Percentiles rank a stretch among this genome's conserved stretches.
Conservation (phyloP, 2,888 invertebrate genomes). For the Hydraecia micacea region DNA sequence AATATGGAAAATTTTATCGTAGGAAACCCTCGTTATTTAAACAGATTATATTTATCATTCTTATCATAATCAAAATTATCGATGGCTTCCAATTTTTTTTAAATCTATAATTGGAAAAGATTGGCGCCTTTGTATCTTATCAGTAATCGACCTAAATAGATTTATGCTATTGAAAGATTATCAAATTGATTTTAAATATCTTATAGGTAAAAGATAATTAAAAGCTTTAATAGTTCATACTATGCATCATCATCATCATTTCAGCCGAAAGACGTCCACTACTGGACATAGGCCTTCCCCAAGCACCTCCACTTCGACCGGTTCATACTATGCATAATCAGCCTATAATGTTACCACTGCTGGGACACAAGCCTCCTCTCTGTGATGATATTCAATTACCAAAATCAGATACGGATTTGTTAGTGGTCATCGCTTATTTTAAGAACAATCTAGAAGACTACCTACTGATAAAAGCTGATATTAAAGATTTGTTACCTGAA, state of each 20-base stretch:
- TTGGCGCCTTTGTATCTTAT: constrained; percentile 37
- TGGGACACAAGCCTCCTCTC: background rate
- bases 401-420: constrained; percentile 22
- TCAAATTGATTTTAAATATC: constrained; percentile 43
- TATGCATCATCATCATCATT: too few species aligned
- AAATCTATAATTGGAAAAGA: constrained; percentile 41
- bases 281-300: too few species aligned
- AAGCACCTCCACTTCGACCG: too few species aligned
- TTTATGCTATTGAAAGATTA: constrained; percentile 39
- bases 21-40: constrained; percentile 1
- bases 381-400: constrained; percentile 31
- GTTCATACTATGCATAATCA: background rate
- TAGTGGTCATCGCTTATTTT: background rate
- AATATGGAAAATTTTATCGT: constrained; percentile 3
- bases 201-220: constrained; percentile 28
- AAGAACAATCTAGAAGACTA: background rate
- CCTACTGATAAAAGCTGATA: background rate
- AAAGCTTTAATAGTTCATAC: constrained; percentile 20
- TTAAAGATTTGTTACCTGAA: background rate
- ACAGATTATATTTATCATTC: constrained; percentile 24
- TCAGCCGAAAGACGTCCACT: too few species aligned
- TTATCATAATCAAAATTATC: constrained; percentile 35
- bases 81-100: constrained; percentile 26
- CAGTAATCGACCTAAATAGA: constrained; percentile 56
- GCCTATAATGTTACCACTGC: background rate